Conservation (phyloP, 2,113 vertebrate genomes). For the Accipiter cooperii region DNA sequence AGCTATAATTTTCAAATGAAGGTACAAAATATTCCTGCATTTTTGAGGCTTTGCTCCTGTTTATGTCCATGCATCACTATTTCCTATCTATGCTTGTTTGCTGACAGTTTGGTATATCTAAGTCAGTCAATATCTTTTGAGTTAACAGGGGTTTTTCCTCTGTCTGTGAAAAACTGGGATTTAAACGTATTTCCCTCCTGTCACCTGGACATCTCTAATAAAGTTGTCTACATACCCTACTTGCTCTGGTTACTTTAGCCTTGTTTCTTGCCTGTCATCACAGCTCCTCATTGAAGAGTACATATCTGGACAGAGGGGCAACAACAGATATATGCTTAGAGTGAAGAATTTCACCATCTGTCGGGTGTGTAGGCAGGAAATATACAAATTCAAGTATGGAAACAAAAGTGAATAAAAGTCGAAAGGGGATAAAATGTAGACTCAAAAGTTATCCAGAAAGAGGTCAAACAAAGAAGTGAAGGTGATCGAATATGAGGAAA, state of each 20-base stretch:
- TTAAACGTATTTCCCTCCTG: not conserved
- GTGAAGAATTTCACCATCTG: not conserved
- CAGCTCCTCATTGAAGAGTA: not conserved
- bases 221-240: not conserved
- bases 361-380: not conserved
- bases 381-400: not conserved
- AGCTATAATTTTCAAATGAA: not conserved
- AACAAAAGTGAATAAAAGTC: not conserved
- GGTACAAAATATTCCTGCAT: not conserved
- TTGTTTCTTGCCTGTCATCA: not conserved
- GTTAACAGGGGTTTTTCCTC: not conserved
- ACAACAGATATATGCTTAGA: not conserved
- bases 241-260: not conserved
- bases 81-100: not conserved
- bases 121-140: not conserved
- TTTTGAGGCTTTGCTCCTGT: not conserved
- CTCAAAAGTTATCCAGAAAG: not conserved
- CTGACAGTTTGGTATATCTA: not conserved
- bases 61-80: not conserved
- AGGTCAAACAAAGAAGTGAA: not conserved
- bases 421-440: not conserved
- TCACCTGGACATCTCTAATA: not conserved
- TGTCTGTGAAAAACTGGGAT: not conserved
- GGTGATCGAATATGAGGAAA: not conserved
- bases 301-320: not conserved